Conservation (phyloP, 2,797 vertebrate species). For the Rhodeus uyekii region DNA sequence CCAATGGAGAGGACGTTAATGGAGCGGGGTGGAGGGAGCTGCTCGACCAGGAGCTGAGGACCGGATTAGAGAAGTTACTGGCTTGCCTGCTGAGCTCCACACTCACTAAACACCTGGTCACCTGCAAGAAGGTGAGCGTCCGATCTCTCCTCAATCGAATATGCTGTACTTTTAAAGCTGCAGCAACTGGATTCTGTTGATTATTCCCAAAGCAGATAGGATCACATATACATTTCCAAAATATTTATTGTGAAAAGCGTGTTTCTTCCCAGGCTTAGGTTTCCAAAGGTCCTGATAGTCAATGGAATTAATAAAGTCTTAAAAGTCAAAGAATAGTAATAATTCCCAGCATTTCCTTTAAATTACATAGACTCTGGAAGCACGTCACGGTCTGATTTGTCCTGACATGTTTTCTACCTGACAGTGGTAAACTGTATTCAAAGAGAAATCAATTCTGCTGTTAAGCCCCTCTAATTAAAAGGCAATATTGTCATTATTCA, state of each 20-base stretch:
- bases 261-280: neutral
- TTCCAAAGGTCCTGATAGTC: neutral
- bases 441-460: neutral
- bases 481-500: neutral
- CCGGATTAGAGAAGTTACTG: constrained; percentile 86
- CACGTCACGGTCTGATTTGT: neutral
- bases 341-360: neutral
- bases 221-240: neutral
- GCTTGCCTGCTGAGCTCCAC: constrained; percentile 85
- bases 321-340: neutral
- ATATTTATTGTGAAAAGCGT: too few species aligned
- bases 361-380: neutral
- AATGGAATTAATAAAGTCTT: neutral
- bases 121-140: constrained; percentile 80
- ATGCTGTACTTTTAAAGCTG: neutral
- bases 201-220: neutral
- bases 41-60: constrained; percentile 82
- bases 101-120: constrained; percentile 81
- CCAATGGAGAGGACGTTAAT: constrained; percentile 59
- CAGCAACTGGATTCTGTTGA: neutral
- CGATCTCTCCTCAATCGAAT: neutral
- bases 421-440: neutral
- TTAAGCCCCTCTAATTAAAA: neutral
- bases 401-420: neutral
- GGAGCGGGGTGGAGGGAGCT: constrained; percentile 82